Conservation (phyloP, 1,140 invertebrate species). For the Heliconius nattereri region DNA sequence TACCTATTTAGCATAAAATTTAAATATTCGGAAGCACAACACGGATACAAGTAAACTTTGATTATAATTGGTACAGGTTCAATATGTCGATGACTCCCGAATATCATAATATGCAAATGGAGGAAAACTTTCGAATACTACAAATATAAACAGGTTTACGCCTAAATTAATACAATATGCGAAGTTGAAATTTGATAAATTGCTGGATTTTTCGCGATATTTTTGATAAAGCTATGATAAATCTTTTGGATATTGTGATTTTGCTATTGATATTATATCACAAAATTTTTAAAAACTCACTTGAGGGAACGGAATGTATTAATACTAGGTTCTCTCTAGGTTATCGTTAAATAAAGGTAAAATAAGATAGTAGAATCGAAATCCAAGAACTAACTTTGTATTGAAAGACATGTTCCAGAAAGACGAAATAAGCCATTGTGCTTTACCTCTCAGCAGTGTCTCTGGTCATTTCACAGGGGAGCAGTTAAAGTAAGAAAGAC, state of each 20-base stretch:
- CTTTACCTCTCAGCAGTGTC: background rate
- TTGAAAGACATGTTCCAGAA: background rate
- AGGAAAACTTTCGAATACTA: background rate
- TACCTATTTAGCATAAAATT: background rate
- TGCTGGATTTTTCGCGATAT: background rate
- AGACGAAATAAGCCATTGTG: background rate
- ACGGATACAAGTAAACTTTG: conserved; percentile 2
- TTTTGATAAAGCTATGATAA: background rate
- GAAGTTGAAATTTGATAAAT: background rate
- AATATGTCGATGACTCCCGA: conserved; percentile 6
- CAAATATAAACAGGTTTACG: background rate
- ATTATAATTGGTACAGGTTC: conserved; percentile 12
- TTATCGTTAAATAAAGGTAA: too few species aligned
- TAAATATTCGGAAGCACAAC: background rate
- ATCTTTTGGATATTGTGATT: background rate
- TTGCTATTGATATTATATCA: background rate
- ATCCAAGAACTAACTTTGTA: too few species aligned
- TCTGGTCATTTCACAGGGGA: background rate
- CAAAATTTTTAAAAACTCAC: too few species aligned
- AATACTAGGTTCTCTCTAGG: too few species aligned
- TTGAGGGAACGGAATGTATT: too few species aligned
- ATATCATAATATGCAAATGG: conserved; percentile 1
- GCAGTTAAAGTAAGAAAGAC: background rate
- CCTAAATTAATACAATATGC: background rate
- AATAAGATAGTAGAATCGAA: too few species aligned